Evolutionary conservation across 2,888 invertebrate genomes (phyloP).

Genomic region (Branchellion lobata): DNA sequence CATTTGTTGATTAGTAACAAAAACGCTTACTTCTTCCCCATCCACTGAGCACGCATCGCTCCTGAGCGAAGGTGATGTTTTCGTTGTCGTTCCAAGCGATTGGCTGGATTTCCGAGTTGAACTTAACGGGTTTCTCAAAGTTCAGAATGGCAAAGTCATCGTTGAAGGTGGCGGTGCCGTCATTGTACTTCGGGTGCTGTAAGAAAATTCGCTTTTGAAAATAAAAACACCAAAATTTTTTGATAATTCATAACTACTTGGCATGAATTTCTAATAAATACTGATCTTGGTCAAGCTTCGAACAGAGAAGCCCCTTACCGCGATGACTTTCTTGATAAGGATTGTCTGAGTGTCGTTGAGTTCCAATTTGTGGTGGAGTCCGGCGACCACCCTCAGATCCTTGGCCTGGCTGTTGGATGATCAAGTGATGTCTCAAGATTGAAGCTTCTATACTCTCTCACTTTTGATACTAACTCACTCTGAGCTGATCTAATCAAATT

Average conservation of each 20-base stretch:
- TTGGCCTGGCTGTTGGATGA: neutral
- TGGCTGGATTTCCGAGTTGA: neutral
- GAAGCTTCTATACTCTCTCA: too few relatives aligned
- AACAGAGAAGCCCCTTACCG: neutral
- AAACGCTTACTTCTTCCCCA: slow-evolving; percentile 6
- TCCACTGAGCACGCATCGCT: neutral
- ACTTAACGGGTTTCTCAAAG: neutral
- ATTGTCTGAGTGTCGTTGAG: neutral
- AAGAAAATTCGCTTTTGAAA: neutral
- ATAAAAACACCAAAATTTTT: neutral
- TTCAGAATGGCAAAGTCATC: slow-evolving; percentile 2
- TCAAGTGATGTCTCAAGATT: too few relatives aligned
- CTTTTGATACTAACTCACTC: too few relatives aligned
- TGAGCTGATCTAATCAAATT: too few relatives aligned
- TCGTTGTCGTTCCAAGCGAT: neutral
- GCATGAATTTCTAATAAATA: too few relatives aligned
- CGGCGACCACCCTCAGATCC: neutral
- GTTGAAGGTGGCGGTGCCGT: neutral
- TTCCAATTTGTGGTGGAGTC: neutral
- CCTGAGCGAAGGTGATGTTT: neutral
- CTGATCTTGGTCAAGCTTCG: too few relatives aligned
- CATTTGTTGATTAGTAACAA: too few relatives aligned
- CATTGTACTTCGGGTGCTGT: slow-evolving; percentile 11
- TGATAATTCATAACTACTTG: neutral
- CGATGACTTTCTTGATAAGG: neutral